Conservation (phyloP, 2,888 invertebrate genomes). For the Aplocera efformata region DNA sequence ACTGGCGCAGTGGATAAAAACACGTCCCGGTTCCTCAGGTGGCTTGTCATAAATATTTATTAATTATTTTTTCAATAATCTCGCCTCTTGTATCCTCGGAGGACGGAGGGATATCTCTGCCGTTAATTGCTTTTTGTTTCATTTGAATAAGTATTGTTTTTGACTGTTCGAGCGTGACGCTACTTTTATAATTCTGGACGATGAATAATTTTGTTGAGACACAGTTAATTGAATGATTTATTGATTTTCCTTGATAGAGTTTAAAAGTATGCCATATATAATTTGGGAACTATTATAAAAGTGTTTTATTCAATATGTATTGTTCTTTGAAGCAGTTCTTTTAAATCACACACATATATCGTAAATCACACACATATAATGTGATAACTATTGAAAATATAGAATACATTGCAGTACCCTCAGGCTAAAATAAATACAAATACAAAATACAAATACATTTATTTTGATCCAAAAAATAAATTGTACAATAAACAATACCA, state of each 20-base stretch:
- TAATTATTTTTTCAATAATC: constrained; percentile 81
- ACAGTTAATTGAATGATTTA: constrained; percentile 61
- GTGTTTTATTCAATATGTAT: too few species aligned
- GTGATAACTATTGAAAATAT: too few species aligned
- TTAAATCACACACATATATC: too few species aligned
- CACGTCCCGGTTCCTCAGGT: constrained; percentile 69
- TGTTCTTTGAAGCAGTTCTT: too few species aligned
- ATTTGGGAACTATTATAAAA: background rate
- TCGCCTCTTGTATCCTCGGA: constrained; percentile 70
- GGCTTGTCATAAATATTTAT: constrained; percentile 79
- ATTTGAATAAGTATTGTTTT: constrained; percentile 81
- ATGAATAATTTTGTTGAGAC: constrained; percentile 68
- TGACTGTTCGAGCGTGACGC: constrained; percentile 72
- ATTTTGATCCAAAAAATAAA: too few species aligned
- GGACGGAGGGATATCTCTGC: constrained; percentile 74
- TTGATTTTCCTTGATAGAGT: constrained; percentile 37
- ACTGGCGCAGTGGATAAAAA: constrained; percentile 70
- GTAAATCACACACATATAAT: too few species aligned
- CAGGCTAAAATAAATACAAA: too few species aligned
- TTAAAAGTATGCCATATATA: background rate
- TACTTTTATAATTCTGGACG: constrained; percentile 65
- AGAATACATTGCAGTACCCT: too few species aligned
- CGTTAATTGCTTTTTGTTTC: constrained; percentile 81
- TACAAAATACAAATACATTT: too few species aligned
- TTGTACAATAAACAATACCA: too few species aligned